Conservation (phyloP, 2,797 vertebrate species). For the Microhierax caerulescens region DNA sequence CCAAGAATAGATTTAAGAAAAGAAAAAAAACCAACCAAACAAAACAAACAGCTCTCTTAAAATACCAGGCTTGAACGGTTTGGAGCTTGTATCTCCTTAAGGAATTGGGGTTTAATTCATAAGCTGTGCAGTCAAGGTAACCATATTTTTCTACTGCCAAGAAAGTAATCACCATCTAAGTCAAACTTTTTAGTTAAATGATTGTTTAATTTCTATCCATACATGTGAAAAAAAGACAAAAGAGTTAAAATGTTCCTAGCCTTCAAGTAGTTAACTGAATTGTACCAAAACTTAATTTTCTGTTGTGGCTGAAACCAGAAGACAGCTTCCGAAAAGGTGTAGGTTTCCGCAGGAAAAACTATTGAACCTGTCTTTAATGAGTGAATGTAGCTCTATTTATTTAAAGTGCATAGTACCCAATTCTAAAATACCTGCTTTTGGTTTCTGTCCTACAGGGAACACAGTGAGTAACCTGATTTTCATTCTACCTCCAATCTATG, state of each 20-base stretch:
- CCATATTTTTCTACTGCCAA: neutral
- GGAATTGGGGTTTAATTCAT: neutral
- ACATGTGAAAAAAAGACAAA: neutral
- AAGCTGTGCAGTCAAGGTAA: neutral
- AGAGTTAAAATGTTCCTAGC: neutral
- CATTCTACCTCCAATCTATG: constrained; percentile 95
- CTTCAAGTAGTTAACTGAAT: neutral
- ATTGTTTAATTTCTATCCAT: neutral
- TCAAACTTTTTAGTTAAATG: neutral
- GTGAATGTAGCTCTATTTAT: neutral
- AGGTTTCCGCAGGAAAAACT: neutral
- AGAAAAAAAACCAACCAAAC: neutral
- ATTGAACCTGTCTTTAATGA: neutral
- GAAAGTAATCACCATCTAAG: neutral
- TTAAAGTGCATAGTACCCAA: neutral
- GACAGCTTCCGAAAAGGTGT: neutral
- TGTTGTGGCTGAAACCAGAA: neutral
- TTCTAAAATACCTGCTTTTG: constrained; percentile 40
- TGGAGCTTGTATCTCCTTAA: neutral
- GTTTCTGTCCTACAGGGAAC: constrained; percentile 86
- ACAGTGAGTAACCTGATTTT: constrained; percentile 99
- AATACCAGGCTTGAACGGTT: neutral
- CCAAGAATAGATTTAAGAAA: neutral
- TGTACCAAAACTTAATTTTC: neutral
- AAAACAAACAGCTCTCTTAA: neutral